Evolutionary conservation across 2,888 invertebrate genomes (phyloP).

Genomic region (Harpalus rufipes): DNA sequence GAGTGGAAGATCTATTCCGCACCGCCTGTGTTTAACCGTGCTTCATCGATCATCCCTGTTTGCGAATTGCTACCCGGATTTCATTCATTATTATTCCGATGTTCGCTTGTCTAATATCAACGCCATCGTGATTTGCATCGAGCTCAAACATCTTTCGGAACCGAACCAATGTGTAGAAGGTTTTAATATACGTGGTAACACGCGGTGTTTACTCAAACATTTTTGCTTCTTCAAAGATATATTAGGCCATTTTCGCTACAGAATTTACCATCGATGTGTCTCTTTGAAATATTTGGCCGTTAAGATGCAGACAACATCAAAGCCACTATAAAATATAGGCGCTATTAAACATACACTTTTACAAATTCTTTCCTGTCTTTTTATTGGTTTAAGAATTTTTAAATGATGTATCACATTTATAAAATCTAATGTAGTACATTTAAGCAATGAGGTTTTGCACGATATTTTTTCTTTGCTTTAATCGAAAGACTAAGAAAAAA

Average conservation of each 20-base stretch:
- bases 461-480: too few species aligned
- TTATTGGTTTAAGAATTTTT: background rate
- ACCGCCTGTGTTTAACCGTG: conserved; percentile 26
- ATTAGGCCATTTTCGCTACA: conserved; percentile 21
- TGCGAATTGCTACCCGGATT: conserved; percentile 46
- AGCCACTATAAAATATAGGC: background rate
- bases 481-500: too few species aligned
- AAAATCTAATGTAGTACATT: background rate
- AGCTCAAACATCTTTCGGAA: conserved; percentile 28
- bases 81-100: conserved; percentile 49
- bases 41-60: conserved; percentile 46
- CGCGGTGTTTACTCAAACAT: conserved; percentile 12
- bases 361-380: background rate
- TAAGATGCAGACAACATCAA: background rate
- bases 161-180: background rate
- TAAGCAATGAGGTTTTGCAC: too few species aligned
- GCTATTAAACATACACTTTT: background rate
- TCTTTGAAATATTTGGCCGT: background rate
- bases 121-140: conserved; percentile 35
- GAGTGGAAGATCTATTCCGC: conserved; percentile 25
- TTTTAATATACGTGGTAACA: conserved; percentile 53
- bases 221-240: conserved; percentile 18
- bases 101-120: conserved; percentile 46
- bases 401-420: background rate
- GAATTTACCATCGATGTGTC: conserved; percentile 14